phyloP scores from a whole-genome alignment of 2,797 vertebrate genomes.

The Ctenopoma multispine region DNA sequence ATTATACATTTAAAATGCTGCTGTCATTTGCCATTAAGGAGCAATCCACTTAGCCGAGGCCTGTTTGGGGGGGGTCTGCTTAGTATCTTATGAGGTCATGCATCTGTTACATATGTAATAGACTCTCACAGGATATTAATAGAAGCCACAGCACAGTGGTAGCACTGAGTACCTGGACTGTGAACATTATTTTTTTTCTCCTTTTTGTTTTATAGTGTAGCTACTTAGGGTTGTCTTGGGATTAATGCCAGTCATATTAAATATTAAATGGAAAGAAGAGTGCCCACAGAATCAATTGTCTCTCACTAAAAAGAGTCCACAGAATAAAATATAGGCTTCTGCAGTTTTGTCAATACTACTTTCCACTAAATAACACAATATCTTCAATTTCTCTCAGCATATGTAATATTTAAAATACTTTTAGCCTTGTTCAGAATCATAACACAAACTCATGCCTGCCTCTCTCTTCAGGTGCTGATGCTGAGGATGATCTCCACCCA shows the following conservation, averaged over 20 bases:
- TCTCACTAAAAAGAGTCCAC: not conserved
- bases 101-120: constrained; percentile 58
- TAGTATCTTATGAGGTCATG: constrained; percentile 64
- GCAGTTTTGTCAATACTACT: not conserved
- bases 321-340: not conserved
- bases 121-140: constrained; percentile 55
- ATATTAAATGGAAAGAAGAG: not conserved
- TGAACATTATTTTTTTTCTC: constrained; percentile 14
- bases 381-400: not conserved
- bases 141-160: constrained; percentile 28
- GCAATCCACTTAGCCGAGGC: constrained; percentile 71
- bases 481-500: constrained; percentile 90
- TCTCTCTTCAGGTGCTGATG: constrained; percentile 88
- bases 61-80: constrained; percentile 68
- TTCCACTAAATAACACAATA: not conserved
- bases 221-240: constrained; percentile 1
- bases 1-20: constrained; percentile 54
- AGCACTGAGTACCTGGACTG: constrained; percentile 5
- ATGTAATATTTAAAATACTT: not conserved
- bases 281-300: not conserved
- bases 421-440: not conserved
- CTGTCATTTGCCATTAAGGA: constrained; percentile 60
- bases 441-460: constrained; percentile 21
- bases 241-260: not conserved
- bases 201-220: not conserved